Evolutionary conservation across 2,113 vertebrate genomes (phyloP), one percentile per base, ranked within the genome.

Genomic region (Microtus pennsylvanicus): DNA sequence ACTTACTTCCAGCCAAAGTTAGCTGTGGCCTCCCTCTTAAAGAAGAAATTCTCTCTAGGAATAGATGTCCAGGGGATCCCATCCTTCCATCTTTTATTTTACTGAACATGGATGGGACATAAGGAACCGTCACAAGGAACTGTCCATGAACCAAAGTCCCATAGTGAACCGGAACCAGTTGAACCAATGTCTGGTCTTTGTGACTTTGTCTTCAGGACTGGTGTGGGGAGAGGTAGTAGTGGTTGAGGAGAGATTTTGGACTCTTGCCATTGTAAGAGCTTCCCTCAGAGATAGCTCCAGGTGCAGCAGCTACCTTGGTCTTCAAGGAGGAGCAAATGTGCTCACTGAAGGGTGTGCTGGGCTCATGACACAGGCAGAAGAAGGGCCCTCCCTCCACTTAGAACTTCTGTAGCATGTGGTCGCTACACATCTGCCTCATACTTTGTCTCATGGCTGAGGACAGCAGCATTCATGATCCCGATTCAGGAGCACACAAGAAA

Each of bases 1-100:
- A 21, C 77, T 81, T 24, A n/a, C 74, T 90, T 86, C 90, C 83
- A 82, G 83, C 58, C 81, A 67, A 92, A 77, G 35, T 86, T 93
- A 81, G 69, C 42, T 5, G 3, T 42, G 6, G 47, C 70, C 82
- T 26, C 0, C 78, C 38, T 72, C 90, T 94, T 74, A 63, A 77
- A 80, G 19, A 90, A 89, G 50, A 80, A 63, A 65, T 74, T 11
- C 38, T 7, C 7, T 42, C 22, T 70, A 14, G 76, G 72, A 30
- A 13, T 14, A 63, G 30, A 72, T 42, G 70, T 55, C 61, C 67
- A 76, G 9, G 42, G 33, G 26, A 70, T 45, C n/a, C 55, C 3
- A 1, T 19, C 42, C n/a, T 52, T 3, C 63, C 7, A 8, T 4
- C 14, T 76, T 70, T 70, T 67, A 28, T 35, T 22, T 11, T n/a